Evolutionary conservation across 2,888 invertebrate genomes (phyloP), one percentile per base, ranked within the genome.

Genomic region (Iselma pallidipennis): DNA sequence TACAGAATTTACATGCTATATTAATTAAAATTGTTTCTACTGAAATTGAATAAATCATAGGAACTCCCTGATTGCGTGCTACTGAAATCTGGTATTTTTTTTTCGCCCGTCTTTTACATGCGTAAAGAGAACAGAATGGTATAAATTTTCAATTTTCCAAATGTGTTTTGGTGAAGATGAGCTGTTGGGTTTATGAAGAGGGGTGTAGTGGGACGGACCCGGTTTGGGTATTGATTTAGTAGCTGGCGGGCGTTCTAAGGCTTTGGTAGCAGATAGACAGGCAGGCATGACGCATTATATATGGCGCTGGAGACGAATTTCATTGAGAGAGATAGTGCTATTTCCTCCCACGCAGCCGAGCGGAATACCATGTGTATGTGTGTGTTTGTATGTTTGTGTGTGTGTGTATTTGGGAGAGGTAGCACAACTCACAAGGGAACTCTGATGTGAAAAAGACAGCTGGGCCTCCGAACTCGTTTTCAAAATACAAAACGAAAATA

Each of bases 231-330:
- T 81, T 81, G 81, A 81, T 81, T 81, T 81, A 81, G 81, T 81
- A 81, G 80, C 80, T 80, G 77, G 80, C 80, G 79, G 79, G 79
- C 79, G 77, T 78, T 78, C 78, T 79, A 79, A 79, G 78, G 80
- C 77, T 78, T 80, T 76, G 78, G 79, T 74, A 78, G 76, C 78
- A 78, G 81, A 81, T 81, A 81, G 81, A 81, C 81, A 81, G 79
- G 76, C 80, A 76, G 76, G 80, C 80, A 80, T 81, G 81, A 81
- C 80, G 81, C 79, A 80, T 81, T 81, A 81, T 82, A 81, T 81
- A 82, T 81, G 80, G 81, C 81, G 80, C 73, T 76, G 79, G 80
- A 81, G 82, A 82, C 81, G 82, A 80, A 81, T 77, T 79, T 67
- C 72, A 63, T 66, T 60, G 68, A 71, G 68, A 69, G 67, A 69